Evolutionary conservation across 2,797 vertebrate genomes (phyloP).

Genomic region (Lepidocolaptes lacrymiger): DNA sequence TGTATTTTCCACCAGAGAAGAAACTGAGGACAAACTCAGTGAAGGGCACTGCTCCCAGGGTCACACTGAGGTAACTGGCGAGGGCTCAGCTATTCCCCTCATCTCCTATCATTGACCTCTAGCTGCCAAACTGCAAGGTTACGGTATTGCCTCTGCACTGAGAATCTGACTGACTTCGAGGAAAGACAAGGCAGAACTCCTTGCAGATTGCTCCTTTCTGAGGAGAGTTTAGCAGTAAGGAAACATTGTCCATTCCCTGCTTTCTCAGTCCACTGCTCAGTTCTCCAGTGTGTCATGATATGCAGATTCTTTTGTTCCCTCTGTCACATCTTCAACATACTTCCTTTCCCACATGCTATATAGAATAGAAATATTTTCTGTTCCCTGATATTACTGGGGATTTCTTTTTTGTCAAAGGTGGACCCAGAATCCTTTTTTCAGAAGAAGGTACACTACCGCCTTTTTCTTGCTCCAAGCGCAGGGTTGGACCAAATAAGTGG

Average conservation of each 20-base stretch:
- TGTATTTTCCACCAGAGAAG: conserved; percentile 63
- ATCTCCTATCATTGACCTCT: neutral
- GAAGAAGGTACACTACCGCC: neutral
- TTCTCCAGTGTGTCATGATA: neutral
- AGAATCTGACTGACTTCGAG: neutral
- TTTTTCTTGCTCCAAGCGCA: neutral
- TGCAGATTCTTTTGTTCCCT: neutral
- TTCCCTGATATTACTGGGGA: neutral
- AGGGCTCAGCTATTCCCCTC: neutral
- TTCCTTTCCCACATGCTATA: neutral
- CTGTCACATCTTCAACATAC: neutral
- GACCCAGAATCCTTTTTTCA: neutral
- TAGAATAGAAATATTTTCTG: conserved; percentile 10
- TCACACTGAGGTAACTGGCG: neutral
- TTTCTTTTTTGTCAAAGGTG: conserved; percentile 5
- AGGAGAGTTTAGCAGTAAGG: neutral
- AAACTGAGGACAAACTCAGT: conserved; percentile 4
- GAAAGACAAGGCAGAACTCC: neutral
- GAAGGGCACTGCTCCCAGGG: conserved; percentile 29
- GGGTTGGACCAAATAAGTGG: neutral
- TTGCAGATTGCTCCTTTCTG: neutral
- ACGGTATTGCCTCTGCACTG: neutral
- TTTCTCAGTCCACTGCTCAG: neutral
- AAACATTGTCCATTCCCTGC: neutral
- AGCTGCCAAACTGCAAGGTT: neutral